A percentile compares a stretch with the other conserved stretches of the same genome.
These are phyloP conservation scores for Spongilla lacustris DNA, from an alignment of 37 sponge, comb jelly and placozoan genomes.

Conservation along the genomic window DNA sequence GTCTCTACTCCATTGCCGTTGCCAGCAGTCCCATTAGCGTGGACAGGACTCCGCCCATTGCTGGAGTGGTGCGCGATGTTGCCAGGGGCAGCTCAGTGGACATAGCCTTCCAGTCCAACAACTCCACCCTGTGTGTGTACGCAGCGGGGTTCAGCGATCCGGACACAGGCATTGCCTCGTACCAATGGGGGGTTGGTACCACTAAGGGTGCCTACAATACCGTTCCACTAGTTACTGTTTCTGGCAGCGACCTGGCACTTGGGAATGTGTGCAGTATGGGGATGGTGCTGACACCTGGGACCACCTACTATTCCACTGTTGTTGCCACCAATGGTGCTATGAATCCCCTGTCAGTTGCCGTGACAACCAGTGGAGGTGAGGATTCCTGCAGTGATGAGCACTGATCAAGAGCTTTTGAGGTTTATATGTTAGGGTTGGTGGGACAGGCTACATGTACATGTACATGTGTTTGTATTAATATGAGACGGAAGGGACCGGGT, in stretches of 20 bases:
- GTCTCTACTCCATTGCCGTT: conserved; percentile 38
- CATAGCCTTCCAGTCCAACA: conserved; percentile 40
- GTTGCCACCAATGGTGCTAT: conserved; percentile 60
- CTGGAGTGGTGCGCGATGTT: conserved; percentile 49
- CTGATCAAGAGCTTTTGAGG: too few relatives aligned
- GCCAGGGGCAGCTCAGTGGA: conserved; percentile 38
- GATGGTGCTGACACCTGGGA: conserved; percentile 32
- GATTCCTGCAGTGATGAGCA: background rate
- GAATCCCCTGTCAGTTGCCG: conserved; percentile 20
- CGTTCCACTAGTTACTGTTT: background rate
- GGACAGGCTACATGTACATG: too few relatives aligned
- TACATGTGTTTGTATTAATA: too few relatives aligned
- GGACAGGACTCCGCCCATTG: conserved; percentile 76
- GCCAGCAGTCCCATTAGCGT: conserved; percentile 33
- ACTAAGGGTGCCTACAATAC: background rate
- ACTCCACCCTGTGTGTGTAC: conserved; percentile 58
- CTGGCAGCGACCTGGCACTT: conserved; percentile 12
- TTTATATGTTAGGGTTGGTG: too few relatives aligned
- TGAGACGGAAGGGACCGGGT: too few relatives aligned
- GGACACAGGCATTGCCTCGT: conserved; percentile 57
- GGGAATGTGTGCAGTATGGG: conserved; percentile 42
- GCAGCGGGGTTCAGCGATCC: conserved; percentile 69
- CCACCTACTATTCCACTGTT: conserved; percentile 80
- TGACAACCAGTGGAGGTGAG: conserved; percentile 75
- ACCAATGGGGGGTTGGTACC: conserved; percentile 62